A percentile compares a stretch with the other conserved stretches of the same genome.
Conservation (phyloP, 2,888 invertebrate species). For the Zeuzera pyrina region DNA sequence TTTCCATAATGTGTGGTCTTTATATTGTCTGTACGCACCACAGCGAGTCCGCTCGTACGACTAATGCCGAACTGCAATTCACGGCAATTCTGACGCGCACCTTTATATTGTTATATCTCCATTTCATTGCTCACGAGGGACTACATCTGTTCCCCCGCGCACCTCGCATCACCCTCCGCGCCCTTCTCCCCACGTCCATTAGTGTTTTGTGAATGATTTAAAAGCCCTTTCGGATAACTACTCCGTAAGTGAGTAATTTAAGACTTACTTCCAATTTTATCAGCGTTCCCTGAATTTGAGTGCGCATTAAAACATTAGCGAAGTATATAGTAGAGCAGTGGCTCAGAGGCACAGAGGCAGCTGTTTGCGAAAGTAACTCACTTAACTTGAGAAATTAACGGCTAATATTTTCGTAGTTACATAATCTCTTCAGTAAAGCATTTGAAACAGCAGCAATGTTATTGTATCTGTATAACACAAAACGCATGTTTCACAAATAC, state of each 20-base stretch:
- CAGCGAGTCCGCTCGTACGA: constrained; percentile 2
- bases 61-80: constrained; percentile 44
- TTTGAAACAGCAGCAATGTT: too few relatives aligned
- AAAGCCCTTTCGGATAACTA: constrained; percentile 74
- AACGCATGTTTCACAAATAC: too few relatives aligned
- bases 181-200: constrained; percentile 62
- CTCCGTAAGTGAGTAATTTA: constrained; percentile 73
- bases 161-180: constrained; percentile 28
- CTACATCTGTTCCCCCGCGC: constrained; percentile 49
- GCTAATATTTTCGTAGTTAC: too few relatives aligned
- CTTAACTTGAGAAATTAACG: constrained; percentile 32
- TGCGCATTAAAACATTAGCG: constrained; percentile 67
- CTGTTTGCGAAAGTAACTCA: constrained; percentile 28
- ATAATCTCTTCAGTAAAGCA: too few relatives aligned
- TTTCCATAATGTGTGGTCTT: constrained; percentile 14
- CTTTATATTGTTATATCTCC: constrained; percentile 69
- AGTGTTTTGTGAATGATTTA: constrained; percentile 75
- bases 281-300: constrained; percentile 71
- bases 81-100: constrained; percentile 57
- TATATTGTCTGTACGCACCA: constrained; percentile 1
- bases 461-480: too few relatives aligned
- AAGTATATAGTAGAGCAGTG: too few relatives aligned
- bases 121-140: constrained; percentile 68
- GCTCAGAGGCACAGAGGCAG: constrained; percentile 23
- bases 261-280: constrained; percentile 71